A percentile compares a stretch with the other conserved stretches of the same genome.
Conservation (phyloP, 2,113 vertebrate species). For the Dipodomys spectabilis region DNA sequence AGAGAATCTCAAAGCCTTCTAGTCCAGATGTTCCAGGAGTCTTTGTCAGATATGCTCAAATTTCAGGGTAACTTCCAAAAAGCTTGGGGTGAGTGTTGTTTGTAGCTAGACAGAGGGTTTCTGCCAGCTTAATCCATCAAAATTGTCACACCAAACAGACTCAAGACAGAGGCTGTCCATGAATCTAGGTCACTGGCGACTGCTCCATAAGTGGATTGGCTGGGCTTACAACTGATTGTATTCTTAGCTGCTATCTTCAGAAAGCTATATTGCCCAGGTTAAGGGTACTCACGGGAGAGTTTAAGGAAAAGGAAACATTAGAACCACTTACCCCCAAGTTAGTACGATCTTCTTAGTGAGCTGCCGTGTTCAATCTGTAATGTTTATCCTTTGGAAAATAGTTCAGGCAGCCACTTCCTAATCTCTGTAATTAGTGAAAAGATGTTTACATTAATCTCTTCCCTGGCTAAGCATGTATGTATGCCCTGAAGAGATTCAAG, state of each 20-base stretch:
- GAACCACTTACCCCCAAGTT: conserved; percentile 49
- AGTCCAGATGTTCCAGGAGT: conserved; percentile 9
- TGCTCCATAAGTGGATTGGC: conserved; percentile 67
- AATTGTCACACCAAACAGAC: conserved; percentile 3
- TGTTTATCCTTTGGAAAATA: conserved; percentile 54
- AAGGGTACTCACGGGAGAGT: conserved; percentile 22
- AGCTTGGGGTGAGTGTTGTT: not conserved
- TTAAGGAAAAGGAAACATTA: conserved; percentile 33
- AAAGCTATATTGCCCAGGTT: not conserved
- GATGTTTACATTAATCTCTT: conserved; percentile 77
- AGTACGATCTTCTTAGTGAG: conserved; percentile 41
- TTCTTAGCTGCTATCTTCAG: conserved; percentile 18
- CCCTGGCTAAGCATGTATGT: conserved; percentile 40
- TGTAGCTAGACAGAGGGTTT: not conserved
- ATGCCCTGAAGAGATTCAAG: conserved; percentile 32
- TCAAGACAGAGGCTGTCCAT: conserved; percentile 43
- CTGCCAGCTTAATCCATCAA: conserved; percentile 40
- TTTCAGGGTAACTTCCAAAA: conserved; percentile 9
- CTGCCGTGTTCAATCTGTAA: conserved; percentile 41
- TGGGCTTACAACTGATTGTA: conserved; percentile 73
- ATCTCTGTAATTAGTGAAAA: conserved; percentile 80
- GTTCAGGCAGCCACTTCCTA: conserved; percentile 73
- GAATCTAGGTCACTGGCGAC: conserved; percentile 64
- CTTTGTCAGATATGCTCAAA: not conserved
- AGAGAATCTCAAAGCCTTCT: not conserved